These are phyloP conservation scores for Arothron firmamentum DNA, from an alignment of 2,113 vertebrate species.

Conservation along the genomic window DNA sequence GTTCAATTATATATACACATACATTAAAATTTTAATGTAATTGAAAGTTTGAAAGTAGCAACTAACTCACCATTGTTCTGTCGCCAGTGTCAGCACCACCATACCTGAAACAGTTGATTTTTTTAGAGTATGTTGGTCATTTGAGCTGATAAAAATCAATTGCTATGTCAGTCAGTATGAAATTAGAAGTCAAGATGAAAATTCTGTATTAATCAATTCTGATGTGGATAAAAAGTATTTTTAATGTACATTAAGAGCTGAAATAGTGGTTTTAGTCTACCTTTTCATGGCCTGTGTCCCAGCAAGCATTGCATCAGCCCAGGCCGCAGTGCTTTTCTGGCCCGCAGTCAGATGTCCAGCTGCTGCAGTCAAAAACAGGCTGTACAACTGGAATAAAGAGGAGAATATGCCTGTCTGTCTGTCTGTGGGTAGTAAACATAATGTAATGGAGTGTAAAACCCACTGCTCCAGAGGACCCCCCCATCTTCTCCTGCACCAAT, in stretches of 20 bases:
- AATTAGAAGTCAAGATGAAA: not conserved
- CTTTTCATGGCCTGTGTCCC: slow-evolving; percentile 87
- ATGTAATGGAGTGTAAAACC: slow-evolving; percentile 35
- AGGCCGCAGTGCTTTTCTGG: slow-evolving; percentile 58
- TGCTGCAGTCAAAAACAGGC: slow-evolving; percentile 87
- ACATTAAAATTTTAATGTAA: not conserved
- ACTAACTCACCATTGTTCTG: slow-evolving; percentile 61
- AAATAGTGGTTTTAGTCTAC: slow-evolving; percentile 57
- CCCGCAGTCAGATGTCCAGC: slow-evolving; percentile 70
- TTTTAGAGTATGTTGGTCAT: no score
- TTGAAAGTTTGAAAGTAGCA: not conserved
- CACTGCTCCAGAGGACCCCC: slow-evolving; percentile 91
- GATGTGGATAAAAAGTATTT: not conserved
- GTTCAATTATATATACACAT: not conserved
- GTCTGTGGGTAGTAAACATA: not conserved
- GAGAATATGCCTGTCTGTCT: not conserved
- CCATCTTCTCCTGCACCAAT: slow-evolving; percentile 89
- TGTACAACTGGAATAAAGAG: slow-evolving; percentile 77
- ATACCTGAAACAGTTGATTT: slow-evolving; percentile 40
- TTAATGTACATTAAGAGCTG: not conserved
- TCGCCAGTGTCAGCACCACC: slow-evolving; percentile 65
- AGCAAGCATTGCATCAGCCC: slow-evolving; percentile 85
- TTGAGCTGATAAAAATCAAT: no score
- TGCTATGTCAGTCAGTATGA: no score
- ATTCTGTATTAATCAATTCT: no score